phyloP scores from a whole-genome alignment of 2,888 invertebrate genomes.

The Athrips mouffetella region DNA sequence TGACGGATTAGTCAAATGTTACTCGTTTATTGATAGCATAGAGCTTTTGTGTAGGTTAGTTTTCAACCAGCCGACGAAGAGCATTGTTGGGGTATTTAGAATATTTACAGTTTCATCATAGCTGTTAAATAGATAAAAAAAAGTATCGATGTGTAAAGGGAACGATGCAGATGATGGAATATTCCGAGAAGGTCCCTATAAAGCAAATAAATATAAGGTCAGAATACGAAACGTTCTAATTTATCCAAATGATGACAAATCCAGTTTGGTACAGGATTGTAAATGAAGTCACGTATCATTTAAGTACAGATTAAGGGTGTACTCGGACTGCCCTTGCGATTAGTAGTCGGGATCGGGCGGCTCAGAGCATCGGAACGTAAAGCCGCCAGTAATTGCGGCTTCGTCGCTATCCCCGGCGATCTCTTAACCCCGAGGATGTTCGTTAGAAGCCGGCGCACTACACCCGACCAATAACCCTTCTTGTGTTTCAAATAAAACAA shows the following conservation, averaged over 20 bases:
- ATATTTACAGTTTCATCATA: neutral
- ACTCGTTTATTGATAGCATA: conserved; percentile 47
- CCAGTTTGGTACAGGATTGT: conserved; percentile 14
- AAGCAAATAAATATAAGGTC: too few relatives aligned
- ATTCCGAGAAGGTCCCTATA: too few relatives aligned
- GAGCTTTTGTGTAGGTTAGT: conserved; percentile 37
- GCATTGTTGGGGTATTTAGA: neutral
- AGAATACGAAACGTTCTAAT: neutral
- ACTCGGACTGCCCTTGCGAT: conserved; percentile 56
- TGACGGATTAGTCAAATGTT: conserved; percentile 59
- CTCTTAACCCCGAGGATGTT: conserved; percentile 56
- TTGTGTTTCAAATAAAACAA: neutral
- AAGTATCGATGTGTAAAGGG: too few relatives aligned
- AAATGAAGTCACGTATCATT: conserved; percentile 58
- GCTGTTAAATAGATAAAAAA: neutral
- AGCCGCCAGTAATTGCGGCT: conserved; percentile 70
- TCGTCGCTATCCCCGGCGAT: conserved; percentile 55
- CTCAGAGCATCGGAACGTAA: conserved; percentile 49
- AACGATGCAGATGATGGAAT: too few relatives aligned
- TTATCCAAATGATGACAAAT: conserved; percentile 11
- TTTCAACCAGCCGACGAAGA: conserved; percentile 34
- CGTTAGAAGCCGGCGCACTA: conserved; percentile 38
- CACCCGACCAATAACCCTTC: neutral
- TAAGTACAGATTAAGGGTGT: conserved; percentile 53
- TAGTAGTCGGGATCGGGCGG: conserved; percentile 47